Evolutionary conservation across 1,140 invertebrate species (phyloP).

Genomic region (Bombyx mori): DNA sequence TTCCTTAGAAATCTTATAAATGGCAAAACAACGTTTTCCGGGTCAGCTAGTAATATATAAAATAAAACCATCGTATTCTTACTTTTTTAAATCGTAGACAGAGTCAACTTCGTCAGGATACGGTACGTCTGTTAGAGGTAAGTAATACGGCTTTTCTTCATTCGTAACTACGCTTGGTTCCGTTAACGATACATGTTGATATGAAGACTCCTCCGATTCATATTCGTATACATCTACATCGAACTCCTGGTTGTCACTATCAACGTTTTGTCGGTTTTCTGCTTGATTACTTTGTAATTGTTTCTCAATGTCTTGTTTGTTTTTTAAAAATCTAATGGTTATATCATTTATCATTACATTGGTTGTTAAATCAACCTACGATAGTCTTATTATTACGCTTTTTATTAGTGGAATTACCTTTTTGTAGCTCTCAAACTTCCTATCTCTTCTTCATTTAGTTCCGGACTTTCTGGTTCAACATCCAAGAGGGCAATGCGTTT

Average conservation of each 20-base stretch:
- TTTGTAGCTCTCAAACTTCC: conserved; percentile 24
- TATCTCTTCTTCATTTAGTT: conserved; percentile 14
- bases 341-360: too few relatives aligned
- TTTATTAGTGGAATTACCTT: conserved; percentile 19
- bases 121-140: conserved; percentile 46
- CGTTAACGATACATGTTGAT: conserved; percentile 21
- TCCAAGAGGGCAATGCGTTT: conserved; percentile 6
- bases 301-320: conserved; percentile 46
- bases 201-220: conserved; percentile 30
- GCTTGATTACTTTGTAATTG: conserved; percentile 24
- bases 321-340: conserved; percentile 36
- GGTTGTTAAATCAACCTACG: too few relatives aligned
- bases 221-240: conserved; percentile 44
- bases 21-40: too few relatives aligned
- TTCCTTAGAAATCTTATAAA: too few relatives aligned
- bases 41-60: too few relatives aligned
- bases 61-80: background rate
- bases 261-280: conserved; percentile 9
- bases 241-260: conserved; percentile 38
- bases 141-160: conserved; percentile 35
- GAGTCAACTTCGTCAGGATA: conserved; percentile 53
- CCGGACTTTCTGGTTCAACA: conserved; percentile 7
- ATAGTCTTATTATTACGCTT: too few relatives aligned
- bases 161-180: conserved; percentile 25
- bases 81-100: conserved; percentile 53